phyloP scores from a whole-genome alignment of 2,113 vertebrate species.

The Murina feae region DNA sequence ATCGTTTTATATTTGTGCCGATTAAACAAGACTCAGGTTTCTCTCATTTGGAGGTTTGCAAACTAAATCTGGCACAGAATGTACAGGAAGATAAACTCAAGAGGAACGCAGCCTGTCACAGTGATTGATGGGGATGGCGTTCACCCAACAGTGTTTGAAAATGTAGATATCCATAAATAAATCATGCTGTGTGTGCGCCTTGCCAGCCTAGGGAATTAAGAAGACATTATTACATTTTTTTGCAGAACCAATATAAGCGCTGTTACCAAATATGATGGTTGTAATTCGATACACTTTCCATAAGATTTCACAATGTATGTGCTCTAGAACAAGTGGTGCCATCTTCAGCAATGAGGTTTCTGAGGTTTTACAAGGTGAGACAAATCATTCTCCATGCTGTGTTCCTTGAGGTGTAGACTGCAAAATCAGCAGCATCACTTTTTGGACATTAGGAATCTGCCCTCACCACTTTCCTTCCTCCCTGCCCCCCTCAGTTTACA shows the following conservation, averaged over 20 bases:
- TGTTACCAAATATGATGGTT: conserved; percentile 62
- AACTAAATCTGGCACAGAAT: conserved; percentile 71
- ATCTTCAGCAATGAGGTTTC: conserved; percentile 57
- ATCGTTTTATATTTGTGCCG: conserved; percentile 77
- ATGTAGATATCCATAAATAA: conserved; percentile 80
- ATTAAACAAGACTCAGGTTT: conserved; percentile 73
- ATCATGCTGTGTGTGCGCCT: conserved; percentile 56
- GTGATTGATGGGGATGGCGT: conserved; percentile 79
- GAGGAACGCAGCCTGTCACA: conserved; percentile 68
- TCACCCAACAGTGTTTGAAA: conserved; percentile 76
- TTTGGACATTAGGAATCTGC: not conserved
- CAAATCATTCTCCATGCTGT: not conserved
- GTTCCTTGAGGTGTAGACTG: not conserved
- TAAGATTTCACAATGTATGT: not conserved
- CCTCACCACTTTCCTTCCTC: not conserved
- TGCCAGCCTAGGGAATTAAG: conserved; percentile 71
- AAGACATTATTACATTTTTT: conserved; percentile 74
- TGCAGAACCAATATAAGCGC: conserved; percentile 69
- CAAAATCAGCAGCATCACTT: conserved; percentile 15
- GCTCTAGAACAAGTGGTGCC: conserved; percentile 5
- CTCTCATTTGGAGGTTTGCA: conserved; percentile 65
- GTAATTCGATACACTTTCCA: conserved; percentile 46
- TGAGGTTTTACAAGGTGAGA: conserved; percentile 1
- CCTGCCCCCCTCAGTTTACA: not conserved
- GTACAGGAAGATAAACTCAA: conserved; percentile 77